Conservation (phyloP, 1,140 invertebrate species). For the Proctacanthus coquilletti region DNA sequence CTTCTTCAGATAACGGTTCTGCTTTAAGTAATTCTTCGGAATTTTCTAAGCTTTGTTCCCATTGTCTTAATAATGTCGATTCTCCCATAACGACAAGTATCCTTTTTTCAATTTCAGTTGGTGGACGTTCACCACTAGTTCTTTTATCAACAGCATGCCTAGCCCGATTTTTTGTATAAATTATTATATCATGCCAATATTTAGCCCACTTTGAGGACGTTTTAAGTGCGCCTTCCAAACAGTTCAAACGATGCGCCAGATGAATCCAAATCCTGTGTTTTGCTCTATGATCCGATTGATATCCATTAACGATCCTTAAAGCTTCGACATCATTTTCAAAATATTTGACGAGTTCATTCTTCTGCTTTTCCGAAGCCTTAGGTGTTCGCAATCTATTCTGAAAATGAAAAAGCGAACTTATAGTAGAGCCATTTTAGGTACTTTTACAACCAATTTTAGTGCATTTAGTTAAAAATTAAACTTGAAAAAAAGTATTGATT, state of each 20-base stretch:
- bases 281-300: neutral
- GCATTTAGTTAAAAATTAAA: no score
- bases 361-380: neutral
- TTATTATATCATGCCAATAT: neutral
- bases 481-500: no score
- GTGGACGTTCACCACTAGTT: neutral
- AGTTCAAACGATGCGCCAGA: neutral
- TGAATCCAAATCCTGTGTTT: neutral
- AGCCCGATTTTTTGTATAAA: constrained; percentile 1
- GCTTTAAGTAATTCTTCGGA: neutral
- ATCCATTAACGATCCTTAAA: neutral
- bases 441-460: no score
- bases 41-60: neutral
- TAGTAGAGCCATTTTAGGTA: no score
- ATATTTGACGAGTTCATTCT: neutral
- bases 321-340: neutral
- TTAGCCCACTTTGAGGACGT: neutral
- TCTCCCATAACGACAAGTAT: neutral
- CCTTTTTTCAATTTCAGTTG: neutral
- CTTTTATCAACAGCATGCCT: neutral
- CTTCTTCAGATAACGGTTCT: neutral
- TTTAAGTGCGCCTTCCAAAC: neutral
- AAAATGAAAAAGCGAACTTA: neutral
- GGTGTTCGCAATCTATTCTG: neutral
- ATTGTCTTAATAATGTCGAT: neutral